These are phyloP conservation scores for Boloria euphrosyne DNA, from an alignment of 2,888 invertebrate species.

Conservation along the genomic window DNA sequence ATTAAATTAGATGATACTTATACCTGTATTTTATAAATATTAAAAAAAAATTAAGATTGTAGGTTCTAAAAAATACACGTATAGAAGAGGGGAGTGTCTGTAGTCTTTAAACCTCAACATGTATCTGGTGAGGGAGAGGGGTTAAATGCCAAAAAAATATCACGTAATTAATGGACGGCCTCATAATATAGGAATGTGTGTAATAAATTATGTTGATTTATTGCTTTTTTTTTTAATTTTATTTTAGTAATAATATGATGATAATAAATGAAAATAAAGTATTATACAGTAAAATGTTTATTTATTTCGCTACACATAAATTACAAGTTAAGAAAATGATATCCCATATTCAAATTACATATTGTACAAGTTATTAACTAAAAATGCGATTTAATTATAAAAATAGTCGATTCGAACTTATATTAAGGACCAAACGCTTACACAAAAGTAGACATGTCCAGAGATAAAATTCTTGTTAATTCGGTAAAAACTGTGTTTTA, in stretches of 20 bases:
- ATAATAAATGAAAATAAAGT: constrained; percentile 25
- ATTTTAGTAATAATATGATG: not conserved
- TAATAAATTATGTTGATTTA: not conserved
- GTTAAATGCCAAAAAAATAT: too few relatives aligned
- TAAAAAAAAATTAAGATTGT: too few relatives aligned
- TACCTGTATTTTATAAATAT: too few relatives aligned
- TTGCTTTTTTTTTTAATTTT: not conserved
- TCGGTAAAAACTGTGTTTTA: constrained; percentile 18
- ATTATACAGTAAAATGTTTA: constrained; percentile 44
- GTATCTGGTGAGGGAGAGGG: too few relatives aligned
- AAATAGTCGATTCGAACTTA: constrained; percentile 45
- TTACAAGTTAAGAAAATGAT: constrained; percentile 48
- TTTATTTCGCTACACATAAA: constrained; percentile 49
- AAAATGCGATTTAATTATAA: constrained; percentile 49
- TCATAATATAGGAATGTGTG: too few relatives aligned
- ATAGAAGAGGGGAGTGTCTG: too few relatives aligned
- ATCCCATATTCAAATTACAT: constrained; percentile 45
- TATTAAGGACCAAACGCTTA: constrained; percentile 41
- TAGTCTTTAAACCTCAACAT: too few relatives aligned
- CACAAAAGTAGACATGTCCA: constrained; percentile 21
- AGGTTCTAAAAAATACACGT: too few relatives aligned
- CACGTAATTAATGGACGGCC: too few relatives aligned
- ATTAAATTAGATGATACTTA: too few relatives aligned
- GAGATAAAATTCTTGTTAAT: constrained; percentile 17
- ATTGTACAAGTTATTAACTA: constrained; percentile 49